Base-by-base conservation (phyloP, 2,797 vertebrate species). In the Gadopsis marmoratus region DNA sequence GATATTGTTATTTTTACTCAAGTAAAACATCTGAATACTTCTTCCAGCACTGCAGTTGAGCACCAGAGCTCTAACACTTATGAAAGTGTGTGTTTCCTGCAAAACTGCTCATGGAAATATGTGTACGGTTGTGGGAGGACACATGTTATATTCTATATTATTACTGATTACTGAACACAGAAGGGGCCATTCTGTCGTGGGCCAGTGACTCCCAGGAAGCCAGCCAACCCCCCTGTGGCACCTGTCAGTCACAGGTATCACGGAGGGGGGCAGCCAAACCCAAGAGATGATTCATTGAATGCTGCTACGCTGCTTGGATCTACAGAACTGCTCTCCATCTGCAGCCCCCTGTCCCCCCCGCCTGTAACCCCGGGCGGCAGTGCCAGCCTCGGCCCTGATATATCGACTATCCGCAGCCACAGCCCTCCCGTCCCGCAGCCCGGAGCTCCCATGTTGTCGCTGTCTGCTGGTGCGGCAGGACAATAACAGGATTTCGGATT, bases 401-500 rank as follows among this genome's bases (percentile, higher is more conserved):
- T 76, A 84, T 70, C 71, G 89, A 86, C 84, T 81, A 33, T 56
- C 89, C 77, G 62, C 77, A 73, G 92, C 92, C 93, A 92, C 92
- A 92, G 89, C 91, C 90, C 91, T 83, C 80, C 86, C 84, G 89
- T 90, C 91, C 92, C 83, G 88, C 92, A 85, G 90, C 84, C 90
- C 91, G 81, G 74, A 87, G 86, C 90, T 80, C 89, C 91, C n/a
- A 60, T 91, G 91, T 88, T 90, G 91, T 86, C 85, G 82, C 88
- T 91, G 91, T 91, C 92, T 92, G 66, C 87, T 91, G 93, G 82
- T 89, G 89, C 86, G 72, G 84, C 88, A 88, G 92, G 90, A 92
- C 91, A 91, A 92, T 86, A 88, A 91, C 91, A 78, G 86, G 94
- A 91, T 93, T 93, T 92, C 69, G 85, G 93, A 95, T 95, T 94